phyloP scores from a whole-genome alignment of 1,140 invertebrate species.

The Heliconius congener region DNA sequence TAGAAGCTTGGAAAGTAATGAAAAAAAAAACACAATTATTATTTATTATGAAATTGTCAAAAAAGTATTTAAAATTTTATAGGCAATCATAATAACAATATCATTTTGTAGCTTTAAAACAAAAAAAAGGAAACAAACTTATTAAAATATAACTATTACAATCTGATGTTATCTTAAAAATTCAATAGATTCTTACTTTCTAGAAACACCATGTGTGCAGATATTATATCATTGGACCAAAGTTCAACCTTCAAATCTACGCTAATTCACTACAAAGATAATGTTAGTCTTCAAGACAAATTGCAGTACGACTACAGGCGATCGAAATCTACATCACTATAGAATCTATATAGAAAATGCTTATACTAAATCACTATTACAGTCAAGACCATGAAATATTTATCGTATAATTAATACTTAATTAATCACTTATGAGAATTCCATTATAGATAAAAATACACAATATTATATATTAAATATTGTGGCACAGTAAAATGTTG shows the following conservation, averaged over 20 bases:
- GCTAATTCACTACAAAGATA: conserved; percentile 38
- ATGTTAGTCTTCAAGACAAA: conserved; percentile 39
- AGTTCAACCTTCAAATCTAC: conserved; percentile 77
- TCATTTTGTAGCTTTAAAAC: not conserved
- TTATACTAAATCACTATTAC: conserved; percentile 32
- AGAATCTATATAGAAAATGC: conserved; percentile 25
- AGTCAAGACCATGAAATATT: conserved; percentile 41
- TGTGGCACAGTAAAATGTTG: conserved; percentile 65
- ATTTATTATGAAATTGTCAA: not conserved
- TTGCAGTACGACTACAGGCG: conserved; percentile 34
- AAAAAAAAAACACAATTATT: not conserved
- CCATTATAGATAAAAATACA: conserved; percentile 46
- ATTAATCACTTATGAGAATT: conserved; percentile 60
- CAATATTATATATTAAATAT: conserved; percentile 31
- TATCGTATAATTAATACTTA: conserved; percentile 47
- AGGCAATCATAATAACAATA: too few relatives aligned
- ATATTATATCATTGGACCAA: conserved; percentile 78
- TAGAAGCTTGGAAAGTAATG: not conserved
- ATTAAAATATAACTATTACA: conserved; percentile 13
- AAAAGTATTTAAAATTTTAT: not conserved
- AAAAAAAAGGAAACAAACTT: not conserved
- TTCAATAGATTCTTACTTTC: conserved; percentile 38
- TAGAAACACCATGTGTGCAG: conserved; percentile 73
- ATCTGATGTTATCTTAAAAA: conserved; percentile 34
- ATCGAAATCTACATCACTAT: conserved; percentile 32